Base-by-base conservation (phyloP, 2,113 vertebrate genomes). In the Antigone vipio region DNA sequence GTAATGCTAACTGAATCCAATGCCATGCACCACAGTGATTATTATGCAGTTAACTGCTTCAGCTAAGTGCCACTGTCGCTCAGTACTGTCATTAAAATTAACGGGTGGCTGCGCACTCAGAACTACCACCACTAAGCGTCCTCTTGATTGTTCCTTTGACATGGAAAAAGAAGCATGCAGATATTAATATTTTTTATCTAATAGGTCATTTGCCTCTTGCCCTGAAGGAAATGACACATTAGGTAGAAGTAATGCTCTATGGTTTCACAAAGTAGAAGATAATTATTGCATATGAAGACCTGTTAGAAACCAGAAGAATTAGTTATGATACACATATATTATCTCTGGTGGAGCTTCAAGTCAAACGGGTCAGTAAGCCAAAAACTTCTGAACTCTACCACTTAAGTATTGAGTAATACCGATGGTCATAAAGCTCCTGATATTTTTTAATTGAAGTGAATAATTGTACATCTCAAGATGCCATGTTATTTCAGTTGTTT, bases 41-140 rank as follows among this genome's bases (percentile, higher is more conserved):
- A 64, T 47, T 72, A 16, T 35, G 17, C 18, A 63, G 74, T 56
- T 64, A 60, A 27, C 27, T 75, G 40, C 69, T 81, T 78, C 24
- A 32, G 50, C 56, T 49, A 8, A 55, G 47, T 66, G n/a, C 50
- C 22, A 4, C 30, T 49, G n/a, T 30, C 59, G 40, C 32, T 75
- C 38, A 53, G 19, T 15, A 5, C 42, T 49, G 29, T 50, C 72
- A n/a, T n/a, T 66, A 79, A n/a, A 77, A 30, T 52, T 59, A 55
- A 60, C 0, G 0, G 44, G 27, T 87, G 50, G 23, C 12, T 17
- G 7, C 15, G 3, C 8, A 10, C n/a, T 55, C 38, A 27, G 67
- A 74, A 15, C 55, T 63, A 13, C 59, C 32, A 12, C 62, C 29
- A 9, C 38, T 58, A 21, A 35, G 38, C 47, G 32, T 68, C 47